phyloP scores from a whole-genome alignment of 2,888 invertebrate genomes.

The Creontiades dilutus region DNA sequence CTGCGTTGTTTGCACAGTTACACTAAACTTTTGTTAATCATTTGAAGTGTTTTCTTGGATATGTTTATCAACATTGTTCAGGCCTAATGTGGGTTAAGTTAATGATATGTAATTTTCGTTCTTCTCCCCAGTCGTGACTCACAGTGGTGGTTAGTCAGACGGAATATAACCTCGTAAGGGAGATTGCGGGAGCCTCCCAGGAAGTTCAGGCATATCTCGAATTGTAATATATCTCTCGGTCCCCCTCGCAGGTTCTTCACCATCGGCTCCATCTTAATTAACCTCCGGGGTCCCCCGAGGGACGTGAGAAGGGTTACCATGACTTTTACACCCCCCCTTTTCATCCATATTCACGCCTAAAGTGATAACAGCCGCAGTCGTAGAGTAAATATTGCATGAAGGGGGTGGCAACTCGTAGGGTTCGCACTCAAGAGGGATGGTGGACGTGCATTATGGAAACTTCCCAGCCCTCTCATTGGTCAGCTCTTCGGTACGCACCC shows the following conservation, averaged over 20 bases:
- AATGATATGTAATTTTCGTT: too few species aligned
- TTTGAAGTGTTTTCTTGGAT: too few species aligned
- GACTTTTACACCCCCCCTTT: constrained; percentile 67
- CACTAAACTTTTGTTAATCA: too few species aligned
- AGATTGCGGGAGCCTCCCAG: background rate
- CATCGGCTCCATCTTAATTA: constrained; percentile 66
- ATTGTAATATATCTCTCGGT: constrained; percentile 46
- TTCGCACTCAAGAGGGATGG: background rate
- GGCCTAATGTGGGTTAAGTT: too few species aligned
- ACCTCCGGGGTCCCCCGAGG: constrained; percentile 28
- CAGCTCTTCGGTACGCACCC: constrained; percentile 15
- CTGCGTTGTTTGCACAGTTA: too few species aligned
- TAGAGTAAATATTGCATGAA: constrained; percentile 70
- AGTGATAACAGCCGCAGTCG: constrained; percentile 69
- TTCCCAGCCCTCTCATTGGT: constrained; percentile 27
- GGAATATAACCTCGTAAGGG: constrained; percentile 6
- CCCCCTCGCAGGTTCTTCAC: constrained; percentile 28
- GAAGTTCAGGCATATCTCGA: constrained; percentile 28
- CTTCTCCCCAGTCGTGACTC: too few species aligned
- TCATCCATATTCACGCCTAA: constrained; percentile 72
- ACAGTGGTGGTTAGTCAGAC: background rate
- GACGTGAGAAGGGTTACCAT: background rate
- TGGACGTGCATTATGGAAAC: constrained; percentile 52
- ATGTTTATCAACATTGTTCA: too few species aligned
- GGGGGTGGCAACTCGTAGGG: constrained; percentile 24